These are phyloP conservation scores for Andrena marginata DNA, from an alignment of 2,888 invertebrate genomes.

Conservation along the genomic window DNA sequence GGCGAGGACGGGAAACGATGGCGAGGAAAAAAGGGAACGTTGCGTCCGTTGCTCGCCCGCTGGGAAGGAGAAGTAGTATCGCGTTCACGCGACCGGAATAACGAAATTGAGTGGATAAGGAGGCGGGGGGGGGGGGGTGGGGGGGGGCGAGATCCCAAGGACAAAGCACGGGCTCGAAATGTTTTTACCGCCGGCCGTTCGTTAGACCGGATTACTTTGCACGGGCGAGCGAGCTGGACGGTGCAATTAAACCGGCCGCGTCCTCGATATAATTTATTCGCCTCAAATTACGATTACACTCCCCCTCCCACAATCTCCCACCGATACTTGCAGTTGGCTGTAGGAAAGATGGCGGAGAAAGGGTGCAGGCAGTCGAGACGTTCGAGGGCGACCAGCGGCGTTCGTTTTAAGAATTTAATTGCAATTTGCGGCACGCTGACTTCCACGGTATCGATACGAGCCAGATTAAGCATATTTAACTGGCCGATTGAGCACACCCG, in stretches of 20 bases:
- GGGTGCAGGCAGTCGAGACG: not conserved
- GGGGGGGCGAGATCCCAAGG: conserved; percentile 1
- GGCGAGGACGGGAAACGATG: not conserved
- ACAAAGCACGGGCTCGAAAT: conserved; percentile 38
- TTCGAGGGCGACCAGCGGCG: not conserved
- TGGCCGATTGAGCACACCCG: conserved; percentile 42
- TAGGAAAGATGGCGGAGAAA: not conserved
- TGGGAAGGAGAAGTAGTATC: conserved; percentile 15
- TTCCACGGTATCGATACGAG: conserved; percentile 43
- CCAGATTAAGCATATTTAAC: conserved; percentile 56
- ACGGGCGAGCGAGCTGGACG: conserved; percentile 29
- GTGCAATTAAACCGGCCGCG: conserved; percentile 57
- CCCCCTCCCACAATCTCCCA: not conserved
- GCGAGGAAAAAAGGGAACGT: not conserved
- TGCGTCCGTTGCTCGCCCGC: not conserved
- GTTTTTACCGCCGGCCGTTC: conserved; percentile 60
- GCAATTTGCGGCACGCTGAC: conserved; percentile 56
- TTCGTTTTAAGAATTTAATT: conserved; percentile 60
- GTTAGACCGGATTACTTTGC: conserved; percentile 54
- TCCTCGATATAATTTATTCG: conserved; percentile 63
- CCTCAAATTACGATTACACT: conserved; percentile 54
- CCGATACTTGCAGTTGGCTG: too few species aligned
- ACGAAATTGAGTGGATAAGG: conserved; percentile 28
- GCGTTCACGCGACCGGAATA: conserved; percentile 36
- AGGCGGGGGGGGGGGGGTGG: not conserved